A percentile compares a stretch with the other conserved stretches of the same genome.
Evolutionary conservation across 1,140 invertebrate genomes (phyloP).

Genomic region (Charaxes varanes): DNA sequence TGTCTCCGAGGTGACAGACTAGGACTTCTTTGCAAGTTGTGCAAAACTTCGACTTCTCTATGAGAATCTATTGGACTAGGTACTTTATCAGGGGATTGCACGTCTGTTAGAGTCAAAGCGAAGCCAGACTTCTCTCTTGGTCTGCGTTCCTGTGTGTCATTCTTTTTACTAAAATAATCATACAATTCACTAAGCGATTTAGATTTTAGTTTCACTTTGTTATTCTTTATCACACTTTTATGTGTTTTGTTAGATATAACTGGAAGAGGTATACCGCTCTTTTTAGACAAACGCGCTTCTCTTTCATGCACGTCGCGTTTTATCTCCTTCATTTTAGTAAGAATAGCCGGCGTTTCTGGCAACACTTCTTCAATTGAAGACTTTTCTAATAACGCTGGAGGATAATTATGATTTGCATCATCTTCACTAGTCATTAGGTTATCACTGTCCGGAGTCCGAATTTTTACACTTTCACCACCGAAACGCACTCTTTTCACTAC

Average conservation of each 20-base stretch:
- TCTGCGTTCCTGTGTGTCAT: slow-evolving; percentile 30
- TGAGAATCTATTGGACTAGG: slow-evolving; percentile 69
- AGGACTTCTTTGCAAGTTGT: slow-evolving; percentile 76
- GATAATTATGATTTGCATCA: slow-evolving; percentile 41
- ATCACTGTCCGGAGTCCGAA: slow-evolving; percentile 88
- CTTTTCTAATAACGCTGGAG: slow-evolving; percentile 25
- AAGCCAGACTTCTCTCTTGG: slow-evolving; percentile 43
- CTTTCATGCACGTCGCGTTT: slow-evolving; percentile 42
- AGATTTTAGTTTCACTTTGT: slow-evolving; percentile 58
- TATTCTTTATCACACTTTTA: slow-evolving; percentile 33
- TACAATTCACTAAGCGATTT: slow-evolving; percentile 70
- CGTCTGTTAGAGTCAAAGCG: slow-evolving; percentile 47
- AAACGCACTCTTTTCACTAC: slow-evolving; percentile 82
- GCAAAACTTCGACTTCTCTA: slow-evolving; percentile 77
- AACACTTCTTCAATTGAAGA: slow-evolving; percentile 30
- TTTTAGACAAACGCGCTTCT: slow-evolving; percentile 33
- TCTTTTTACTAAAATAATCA: slow-evolving; percentile 67
- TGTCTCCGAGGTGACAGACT: slow-evolving; percentile 59
- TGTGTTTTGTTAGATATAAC: slow-evolving; percentile 46
- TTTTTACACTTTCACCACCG: slow-evolving; percentile 87
- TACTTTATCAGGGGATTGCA: slow-evolving; percentile 66
- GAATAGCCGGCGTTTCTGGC: slow-evolving; percentile 34
- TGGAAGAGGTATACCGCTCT: slow-evolving; percentile 60
- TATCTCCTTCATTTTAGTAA: slow-evolving; percentile 54
- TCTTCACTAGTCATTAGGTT: slow-evolving; percentile 72